Conservation (phyloP, 2,797 vertebrate species). For the Corythornis leucogaster region DNA sequence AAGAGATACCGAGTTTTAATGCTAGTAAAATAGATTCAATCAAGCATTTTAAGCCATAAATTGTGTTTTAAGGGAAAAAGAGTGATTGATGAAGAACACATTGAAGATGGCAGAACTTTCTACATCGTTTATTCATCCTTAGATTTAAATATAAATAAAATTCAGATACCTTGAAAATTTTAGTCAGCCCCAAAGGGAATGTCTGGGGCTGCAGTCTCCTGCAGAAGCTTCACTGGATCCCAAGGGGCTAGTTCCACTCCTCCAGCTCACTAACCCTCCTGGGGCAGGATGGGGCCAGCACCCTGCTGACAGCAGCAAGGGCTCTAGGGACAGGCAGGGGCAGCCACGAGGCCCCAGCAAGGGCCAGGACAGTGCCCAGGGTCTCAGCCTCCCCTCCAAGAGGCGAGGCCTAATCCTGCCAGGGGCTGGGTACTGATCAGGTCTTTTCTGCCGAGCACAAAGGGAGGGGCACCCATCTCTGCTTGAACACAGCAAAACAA, state of each 20-base stretch:
- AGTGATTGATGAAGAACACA: conserved; percentile 56
- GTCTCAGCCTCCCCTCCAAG: not conserved
- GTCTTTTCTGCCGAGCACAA: not conserved
- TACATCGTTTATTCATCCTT: conserved; percentile 32
- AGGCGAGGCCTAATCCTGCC: not conserved
- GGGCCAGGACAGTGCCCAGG: fast-evolving
- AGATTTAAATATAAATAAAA: conserved; percentile 47
- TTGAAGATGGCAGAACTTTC: conserved; percentile 37
- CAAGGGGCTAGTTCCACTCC: conserved; percentile 5
- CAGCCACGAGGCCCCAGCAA: not conserved
- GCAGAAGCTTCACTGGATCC: conserved; percentile 34
- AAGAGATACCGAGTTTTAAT: conserved; percentile 66
- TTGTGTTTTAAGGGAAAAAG: conserved; percentile 38
- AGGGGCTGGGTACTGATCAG: not conserved
- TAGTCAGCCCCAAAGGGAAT: not conserved
- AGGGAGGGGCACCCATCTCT: not conserved
- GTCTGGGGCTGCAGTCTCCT: not conserved
- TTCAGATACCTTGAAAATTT: conserved; percentile 43
- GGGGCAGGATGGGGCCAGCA: not conserved
- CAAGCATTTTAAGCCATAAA: conserved; percentile 86
- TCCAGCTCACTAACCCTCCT: not conserved
- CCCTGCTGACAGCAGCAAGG: not conserved
- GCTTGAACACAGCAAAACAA: not conserved
- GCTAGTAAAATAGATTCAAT: conserved; percentile 57
- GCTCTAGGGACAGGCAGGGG: not conserved